Conservation (phyloP, 2,113 vertebrate genomes). For the Nansenia antarctica region DNA sequence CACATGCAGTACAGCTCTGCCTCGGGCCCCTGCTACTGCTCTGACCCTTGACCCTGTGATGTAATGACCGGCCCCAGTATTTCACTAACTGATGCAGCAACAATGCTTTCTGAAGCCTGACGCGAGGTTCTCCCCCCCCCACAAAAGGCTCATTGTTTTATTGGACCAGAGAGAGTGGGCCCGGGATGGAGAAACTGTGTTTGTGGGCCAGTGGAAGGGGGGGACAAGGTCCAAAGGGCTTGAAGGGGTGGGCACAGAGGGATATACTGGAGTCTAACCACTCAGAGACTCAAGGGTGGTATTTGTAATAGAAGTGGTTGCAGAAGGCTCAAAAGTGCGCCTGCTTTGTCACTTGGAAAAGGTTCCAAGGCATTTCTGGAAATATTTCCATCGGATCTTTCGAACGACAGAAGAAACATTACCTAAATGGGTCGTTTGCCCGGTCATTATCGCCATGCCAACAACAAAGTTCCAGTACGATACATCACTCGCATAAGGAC, state of each 20-base stretch:
- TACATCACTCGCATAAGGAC: not conserved
- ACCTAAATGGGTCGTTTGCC: too few relatives aligned
- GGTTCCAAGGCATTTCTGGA: too few relatives aligned
- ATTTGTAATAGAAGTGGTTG: not conserved
- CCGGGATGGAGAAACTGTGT: slow-evolving; percentile 48
- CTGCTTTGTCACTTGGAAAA: not conserved
- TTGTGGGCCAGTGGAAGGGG: slow-evolving; percentile 45
- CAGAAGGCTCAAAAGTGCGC: not conserved
- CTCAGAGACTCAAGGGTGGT: too few relatives aligned
- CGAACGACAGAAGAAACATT: too few relatives aligned
- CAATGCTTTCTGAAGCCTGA: slow-evolving; percentile 61
- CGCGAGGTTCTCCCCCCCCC: slow-evolving; percentile 36
- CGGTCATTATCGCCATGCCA: not conserved
- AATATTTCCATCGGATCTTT: too few relatives aligned
- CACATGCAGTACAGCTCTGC: not conserved
- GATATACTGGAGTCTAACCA: not conserved
- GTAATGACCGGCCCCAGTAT: slow-evolving; percentile 30
- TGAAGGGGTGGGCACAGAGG: slow-evolving; percentile 9
- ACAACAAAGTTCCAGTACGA: not conserved
- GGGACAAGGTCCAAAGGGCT: too few relatives aligned
- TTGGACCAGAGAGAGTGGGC: slow-evolving; percentile 47
- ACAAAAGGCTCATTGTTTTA: slow-evolving; percentile 72
- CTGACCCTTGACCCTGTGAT: slow-evolving; percentile 24
- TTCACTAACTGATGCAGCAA: slow-evolving; percentile 62
- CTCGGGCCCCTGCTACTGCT: too few relatives aligned